Percentiles rank a stretch among this genome's conserved stretches.
Evolutionary conservation across 2,113 vertebrate species (phyloP).

Genomic region (Cryptotis parvus): DNA sequence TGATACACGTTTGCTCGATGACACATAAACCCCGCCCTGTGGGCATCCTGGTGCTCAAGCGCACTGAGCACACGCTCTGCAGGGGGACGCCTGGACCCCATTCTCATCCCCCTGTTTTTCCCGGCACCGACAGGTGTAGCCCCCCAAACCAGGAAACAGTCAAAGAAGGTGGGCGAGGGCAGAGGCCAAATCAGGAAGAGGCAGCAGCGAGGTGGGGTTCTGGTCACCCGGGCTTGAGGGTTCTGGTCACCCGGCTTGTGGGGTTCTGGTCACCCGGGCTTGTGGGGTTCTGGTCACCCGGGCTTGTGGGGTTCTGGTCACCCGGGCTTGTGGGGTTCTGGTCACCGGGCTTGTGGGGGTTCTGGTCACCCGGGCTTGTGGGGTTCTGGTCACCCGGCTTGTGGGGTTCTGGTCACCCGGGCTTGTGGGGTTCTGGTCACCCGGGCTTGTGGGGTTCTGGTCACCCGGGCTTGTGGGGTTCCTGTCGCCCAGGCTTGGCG

Average conservation of each 20-base stretch:
- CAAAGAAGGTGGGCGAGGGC: rapidly evolving
- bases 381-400: too few relatives aligned
- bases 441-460: background rate
- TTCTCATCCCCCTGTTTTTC: too few relatives aligned
- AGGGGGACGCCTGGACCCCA: too few relatives aligned
- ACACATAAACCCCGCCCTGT: too few relatives aligned
- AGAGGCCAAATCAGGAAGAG: background rate
- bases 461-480: background rate
- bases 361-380: background rate
- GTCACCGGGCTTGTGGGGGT: too few relatives aligned
- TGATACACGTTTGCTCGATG: background rate
- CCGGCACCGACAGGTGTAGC: too few relatives aligned
- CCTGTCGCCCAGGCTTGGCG: too few relatives aligned
- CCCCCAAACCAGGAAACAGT: too few relatives aligned
- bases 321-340: too few relatives aligned
- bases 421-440: background rate
- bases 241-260: background rate
- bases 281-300: background rate
- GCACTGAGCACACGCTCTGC: background rate
- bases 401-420: background rate
- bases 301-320: background rate
- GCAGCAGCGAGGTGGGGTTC: background rate
- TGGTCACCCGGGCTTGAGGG: background rate
- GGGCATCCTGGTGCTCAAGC: background rate
- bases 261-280: background rate